Evolutionary conservation across 2,797 vertebrate genomes (phyloP).

Genomic region (Argyrosomus regius): DNA sequence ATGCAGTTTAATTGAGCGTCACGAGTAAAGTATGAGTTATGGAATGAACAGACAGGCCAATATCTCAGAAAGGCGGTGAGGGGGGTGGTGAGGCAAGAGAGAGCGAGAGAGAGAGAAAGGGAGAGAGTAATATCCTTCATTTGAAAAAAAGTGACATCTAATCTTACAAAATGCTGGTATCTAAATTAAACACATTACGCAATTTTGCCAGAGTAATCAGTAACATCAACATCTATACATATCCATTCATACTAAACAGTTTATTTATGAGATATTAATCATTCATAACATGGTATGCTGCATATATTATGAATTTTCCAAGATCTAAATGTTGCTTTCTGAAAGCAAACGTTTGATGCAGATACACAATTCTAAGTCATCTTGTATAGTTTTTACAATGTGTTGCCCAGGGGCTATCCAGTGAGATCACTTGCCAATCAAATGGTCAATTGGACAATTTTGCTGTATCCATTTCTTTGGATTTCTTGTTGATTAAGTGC

Average conservation of each 20-base stretch:
- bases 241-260: slow-evolving; percentile 14
- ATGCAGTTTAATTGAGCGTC: slow-evolving; percentile 89
- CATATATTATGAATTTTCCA: slow-evolving; percentile 7
- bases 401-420: neutral
- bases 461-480: neutral
- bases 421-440: neutral
- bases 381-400: neutral
- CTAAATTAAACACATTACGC: slow-evolving; percentile 61
- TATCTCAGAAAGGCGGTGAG: slow-evolving; percentile 70
- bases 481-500: neutral
- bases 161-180: slow-evolving; percentile 55
- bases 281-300: slow-evolving; percentile 4
- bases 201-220: slow-evolving; percentile 46
- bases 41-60: slow-evolving; percentile 81
- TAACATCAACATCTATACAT: slow-evolving; percentile 37
- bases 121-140: slow-evolving; percentile 47
- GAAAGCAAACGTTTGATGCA: neutral
- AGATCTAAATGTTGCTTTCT: slow-evolving; percentile 14
- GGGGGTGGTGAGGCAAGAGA: slow-evolving; percentile 30
- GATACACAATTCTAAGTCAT: neutral
- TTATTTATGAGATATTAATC: slow-evolving; percentile 22
- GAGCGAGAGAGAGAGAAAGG: slow-evolving; percentile 4
- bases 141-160: slow-evolving; percentile 59
- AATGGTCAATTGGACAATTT: neutral
- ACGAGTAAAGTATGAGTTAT: slow-evolving; percentile 85